Percentiles rank a stretch among this genome's conserved stretches.
phyloP scores from a whole-genome alignment of 2,888 invertebrate species.

The Dysmachus trigonus region DNA sequence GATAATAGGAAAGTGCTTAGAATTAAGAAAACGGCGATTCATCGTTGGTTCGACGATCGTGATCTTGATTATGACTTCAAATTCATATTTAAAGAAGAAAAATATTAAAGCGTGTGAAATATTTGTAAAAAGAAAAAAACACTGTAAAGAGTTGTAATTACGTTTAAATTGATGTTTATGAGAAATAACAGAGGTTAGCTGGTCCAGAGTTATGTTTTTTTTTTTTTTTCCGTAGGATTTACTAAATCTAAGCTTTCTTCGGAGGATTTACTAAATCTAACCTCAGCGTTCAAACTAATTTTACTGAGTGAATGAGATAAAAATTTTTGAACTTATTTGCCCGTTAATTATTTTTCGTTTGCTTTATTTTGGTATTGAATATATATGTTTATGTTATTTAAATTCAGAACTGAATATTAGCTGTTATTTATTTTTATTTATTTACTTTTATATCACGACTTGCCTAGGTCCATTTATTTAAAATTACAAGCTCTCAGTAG shows the following conservation, averaged over 20 bases:
- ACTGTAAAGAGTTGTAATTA: not conserved
- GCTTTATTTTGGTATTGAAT: constrained; percentile 19
- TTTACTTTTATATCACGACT: not conserved
- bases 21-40: not conserved
- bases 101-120: not conserved
- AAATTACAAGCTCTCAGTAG: not conserved
- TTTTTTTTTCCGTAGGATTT: not conserved
- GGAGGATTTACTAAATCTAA: no score
- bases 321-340: constrained; percentile 16
- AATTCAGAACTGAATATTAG: constrained; percentile 4
- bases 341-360: constrained; percentile 14
- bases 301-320: constrained; percentile 37
- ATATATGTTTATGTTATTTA: constrained; percentile 16
- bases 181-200: not conserved
- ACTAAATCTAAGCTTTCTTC: not conserved
- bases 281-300: constrained; percentile 1
- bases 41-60: not conserved
- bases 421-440: not conserved
- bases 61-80: not conserved
- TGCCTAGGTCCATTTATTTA: not conserved
- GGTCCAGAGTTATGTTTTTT: not conserved
- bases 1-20: constrained; percentile 10
- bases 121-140: not conserved
- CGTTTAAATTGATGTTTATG: not conserved
- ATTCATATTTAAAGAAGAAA: not conserved